Base-by-base conservation (phyloP, 1,140 invertebrate genomes). In the Leguminivora glycinivorella region DNA sequence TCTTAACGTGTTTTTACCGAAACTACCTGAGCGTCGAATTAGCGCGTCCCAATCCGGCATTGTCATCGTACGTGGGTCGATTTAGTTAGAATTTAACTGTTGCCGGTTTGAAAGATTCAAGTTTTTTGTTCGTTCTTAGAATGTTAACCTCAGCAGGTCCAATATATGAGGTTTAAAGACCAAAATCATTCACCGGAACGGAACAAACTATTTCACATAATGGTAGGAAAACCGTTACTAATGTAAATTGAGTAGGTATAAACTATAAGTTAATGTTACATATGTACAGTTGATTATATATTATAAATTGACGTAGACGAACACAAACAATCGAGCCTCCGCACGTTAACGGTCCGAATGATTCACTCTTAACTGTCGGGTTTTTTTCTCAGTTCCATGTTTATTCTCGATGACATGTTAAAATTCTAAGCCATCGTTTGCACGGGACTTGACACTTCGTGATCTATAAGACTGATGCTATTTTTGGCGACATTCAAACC, bases 361-460 rank as follows among this genome's bases (percentile, higher is more conserved):
- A 89, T 84, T 89, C 88, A 90, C 76, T 82, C 79, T 82, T 87
- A 89, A 90, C 87, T 90, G 87, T 89, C 81, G 71, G 80, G 82
- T 88, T 87, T 88, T 29, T 84, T 82, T 79, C 78, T 75, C 81
- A 22, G 60, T 84, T 83, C 81, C 74, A 71, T 84, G 77, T 88
- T 85, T 87, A 77, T 77, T 88, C 80, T 82, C 82, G 77, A 77
- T 75, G 58, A 75, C 71, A 74, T 83, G 85, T 80, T 89, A 89
- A 90, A 72, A 83, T 31, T n/a, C 9, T 17, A 38, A 47, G 6
- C n/a, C 14, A 52, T 47, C 38, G 22, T 63, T 63, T 63, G 58
- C 58, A 34, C 58, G 25, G n/a, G 6, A 63, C 26, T 34, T 63
- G 17, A 17, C 58, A 63, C 58, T 63, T 17, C 14, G 67, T 68